Evolutionary conservation across 1,140 invertebrate genomes (phyloP).

Genomic region (Spodoptera litura): DNA sequence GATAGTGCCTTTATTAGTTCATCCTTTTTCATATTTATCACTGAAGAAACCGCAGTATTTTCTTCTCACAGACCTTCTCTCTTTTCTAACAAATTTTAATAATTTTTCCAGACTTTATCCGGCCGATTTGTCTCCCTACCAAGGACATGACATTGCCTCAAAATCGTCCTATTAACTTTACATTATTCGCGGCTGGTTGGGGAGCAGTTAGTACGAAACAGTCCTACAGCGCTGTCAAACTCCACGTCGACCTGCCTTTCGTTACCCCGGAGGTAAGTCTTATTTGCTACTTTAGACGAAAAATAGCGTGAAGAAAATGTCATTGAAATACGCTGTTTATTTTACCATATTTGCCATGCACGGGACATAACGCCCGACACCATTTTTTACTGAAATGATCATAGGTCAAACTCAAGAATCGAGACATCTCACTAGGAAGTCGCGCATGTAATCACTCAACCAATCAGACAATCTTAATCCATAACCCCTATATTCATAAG

Average conservation of each 20-base stretch:
- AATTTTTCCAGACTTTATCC: constrained; percentile 67
- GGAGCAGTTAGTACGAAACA: constrained; percentile 84
- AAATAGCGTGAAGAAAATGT: too few relatives aligned
- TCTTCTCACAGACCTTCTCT: too few relatives aligned
- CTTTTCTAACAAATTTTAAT: constrained; percentile 47
- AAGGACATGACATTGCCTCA: constrained; percentile 52
- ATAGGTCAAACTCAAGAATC: too few relatives aligned
- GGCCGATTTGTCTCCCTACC: constrained; percentile 68
- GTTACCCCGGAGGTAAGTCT: constrained; percentile 50
- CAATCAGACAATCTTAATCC: too few relatives aligned
- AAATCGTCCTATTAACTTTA: constrained; percentile 37
- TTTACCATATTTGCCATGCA: too few relatives aligned
- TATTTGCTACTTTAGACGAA: too few relatives aligned
- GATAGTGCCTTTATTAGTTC: too few relatives aligned
- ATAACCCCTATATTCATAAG: background rate
- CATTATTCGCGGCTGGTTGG: constrained; percentile 90
- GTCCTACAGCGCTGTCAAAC: constrained; percentile 71
- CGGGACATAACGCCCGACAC: too few relatives aligned
- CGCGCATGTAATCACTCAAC: too few relatives aligned
- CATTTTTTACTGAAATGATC: too few relatives aligned
- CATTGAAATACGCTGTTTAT: too few relatives aligned
- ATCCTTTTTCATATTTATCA: constrained; percentile 35
- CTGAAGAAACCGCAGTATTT: too few relatives aligned
- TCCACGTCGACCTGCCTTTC: constrained; percentile 64
- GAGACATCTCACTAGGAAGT: background rate